Conservation (phyloP, 2,888 invertebrate species). For the Cremastinae sp. region DNA sequence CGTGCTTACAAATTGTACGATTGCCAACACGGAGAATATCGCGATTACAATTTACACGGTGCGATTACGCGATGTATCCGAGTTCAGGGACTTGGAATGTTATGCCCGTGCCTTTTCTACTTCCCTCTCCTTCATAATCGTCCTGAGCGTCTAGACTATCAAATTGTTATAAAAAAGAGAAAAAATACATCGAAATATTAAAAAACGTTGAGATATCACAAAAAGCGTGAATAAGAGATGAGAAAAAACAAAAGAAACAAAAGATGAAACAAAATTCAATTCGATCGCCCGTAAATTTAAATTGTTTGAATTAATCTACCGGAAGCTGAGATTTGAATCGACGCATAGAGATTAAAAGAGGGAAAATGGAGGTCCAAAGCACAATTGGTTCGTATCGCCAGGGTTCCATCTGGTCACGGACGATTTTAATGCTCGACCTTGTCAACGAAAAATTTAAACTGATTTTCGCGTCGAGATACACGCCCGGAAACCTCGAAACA, state of each 20-base stretch:
- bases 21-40: conserved; percentile 15
- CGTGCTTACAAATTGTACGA: conserved; percentile 4
- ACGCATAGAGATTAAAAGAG: background rate
- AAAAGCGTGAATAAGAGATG: too few relatives aligned
- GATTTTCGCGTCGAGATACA: background rate
- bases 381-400: too few relatives aligned
- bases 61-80: conserved; percentile 39
- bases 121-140: conserved; percentile 25
- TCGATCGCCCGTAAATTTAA: too few relatives aligned
- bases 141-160: conserved; percentile 29
- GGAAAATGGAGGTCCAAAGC: too few relatives aligned
- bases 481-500: too few relatives aligned
- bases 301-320: too few relatives aligned
- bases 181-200: conserved; percentile 9
- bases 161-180: conserved; percentile 8
- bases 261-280: too few relatives aligned
- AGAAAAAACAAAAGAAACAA: too few relatives aligned
- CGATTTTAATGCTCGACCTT: background rate
- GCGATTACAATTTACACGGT: conserved; percentile 44
- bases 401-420: background rate
- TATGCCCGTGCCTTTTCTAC: conserved; percentile 31
- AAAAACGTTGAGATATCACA: background rate
- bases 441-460: background rate
- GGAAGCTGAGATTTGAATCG: too few relatives aligned
- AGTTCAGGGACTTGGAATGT: conserved; percentile 42